Evolutionary conservation across 2,797 vertebrate genomes (phyloP), one percentile per base, ranked within the genome.

Genomic region (Hoplostethus atlanticus): DNA sequence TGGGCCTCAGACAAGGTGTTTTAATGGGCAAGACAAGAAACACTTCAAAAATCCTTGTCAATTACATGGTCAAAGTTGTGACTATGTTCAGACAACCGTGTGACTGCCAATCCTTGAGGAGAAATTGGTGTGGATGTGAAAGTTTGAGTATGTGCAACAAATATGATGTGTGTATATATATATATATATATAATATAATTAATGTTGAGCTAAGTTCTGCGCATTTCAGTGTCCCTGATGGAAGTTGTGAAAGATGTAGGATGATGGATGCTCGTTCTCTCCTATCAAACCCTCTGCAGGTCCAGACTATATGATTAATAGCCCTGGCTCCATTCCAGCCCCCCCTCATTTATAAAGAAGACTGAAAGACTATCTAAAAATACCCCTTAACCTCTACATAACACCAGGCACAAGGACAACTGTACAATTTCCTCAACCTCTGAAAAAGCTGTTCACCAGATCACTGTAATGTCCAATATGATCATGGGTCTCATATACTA

Each of bases 331-430:
- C 42, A 42, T 78, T 84, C 55, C 79, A 80, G 73, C 63, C 46
- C 28, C 13, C 13, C 55, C 61, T 85, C 84, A 83, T 91, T 88
- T 90, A 88, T 90, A 86, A 82, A 77, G 64, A 75, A 68, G 69
- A 76, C 68, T 70, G 59, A 85, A 68, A 46, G 65, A 10, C 51
- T 40, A 66, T 48, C 86, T 84, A 79, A 87, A 87, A 87, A 89
- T 78, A 86, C 62, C 70, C 51, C 73, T 72, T 58, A 73, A 51
- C 59, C 60, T 48, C 15, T 30, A 61, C 61, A 64, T 76, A 36
- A 71, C 51, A 60, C 16, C 34, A 6, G 46, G 28, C 34, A 62
- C 44, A 62, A 73, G 65, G 68, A 44, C 63, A 47, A 42, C 56
- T 21, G 48, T 30, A 11, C 57, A 68, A 52, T 36, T 63, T 64